Percentiles rank a stretch among this genome's conserved stretches.
Conservation (phyloP, 2,113 vertebrate species). For the Chamaea fasciata region DNA sequence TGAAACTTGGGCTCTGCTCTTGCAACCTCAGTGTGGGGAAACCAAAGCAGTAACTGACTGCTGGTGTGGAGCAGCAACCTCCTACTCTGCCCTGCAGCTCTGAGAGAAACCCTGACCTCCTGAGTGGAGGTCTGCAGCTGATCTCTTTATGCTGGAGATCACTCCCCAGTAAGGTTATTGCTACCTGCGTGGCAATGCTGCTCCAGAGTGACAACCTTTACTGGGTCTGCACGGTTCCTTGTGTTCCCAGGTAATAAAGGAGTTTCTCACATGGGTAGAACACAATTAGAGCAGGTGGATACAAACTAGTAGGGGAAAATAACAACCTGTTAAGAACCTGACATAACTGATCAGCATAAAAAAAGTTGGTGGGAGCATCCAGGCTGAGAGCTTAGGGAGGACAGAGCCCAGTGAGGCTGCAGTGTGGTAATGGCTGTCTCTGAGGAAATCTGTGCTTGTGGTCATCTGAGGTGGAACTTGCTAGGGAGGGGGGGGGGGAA, state of each 20-base stretch:
- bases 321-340: background rate
- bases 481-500: background rate
- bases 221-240: background rate
- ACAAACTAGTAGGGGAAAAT: background rate
- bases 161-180: background rate
- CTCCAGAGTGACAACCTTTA: background rate
- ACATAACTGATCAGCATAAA: background rate
- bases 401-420: background rate
- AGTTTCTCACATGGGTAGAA: background rate
- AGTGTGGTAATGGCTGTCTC: background rate
- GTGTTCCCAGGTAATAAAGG: background rate
- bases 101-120: background rate
- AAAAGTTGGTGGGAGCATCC: background rate
- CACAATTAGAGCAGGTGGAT: background rate
- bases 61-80: background rate
- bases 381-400: background rate
- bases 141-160: background rate
- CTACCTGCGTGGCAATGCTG: background rate
- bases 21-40: rapidly evolving
- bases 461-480: background rate
- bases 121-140: background rate
- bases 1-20: background rate
- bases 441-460: background rate
- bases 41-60: background rate
- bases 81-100: background rate